Evolutionary conservation across 2,888 invertebrate genomes (phyloP).

Genomic region (Euplexia lucipara): DNA sequence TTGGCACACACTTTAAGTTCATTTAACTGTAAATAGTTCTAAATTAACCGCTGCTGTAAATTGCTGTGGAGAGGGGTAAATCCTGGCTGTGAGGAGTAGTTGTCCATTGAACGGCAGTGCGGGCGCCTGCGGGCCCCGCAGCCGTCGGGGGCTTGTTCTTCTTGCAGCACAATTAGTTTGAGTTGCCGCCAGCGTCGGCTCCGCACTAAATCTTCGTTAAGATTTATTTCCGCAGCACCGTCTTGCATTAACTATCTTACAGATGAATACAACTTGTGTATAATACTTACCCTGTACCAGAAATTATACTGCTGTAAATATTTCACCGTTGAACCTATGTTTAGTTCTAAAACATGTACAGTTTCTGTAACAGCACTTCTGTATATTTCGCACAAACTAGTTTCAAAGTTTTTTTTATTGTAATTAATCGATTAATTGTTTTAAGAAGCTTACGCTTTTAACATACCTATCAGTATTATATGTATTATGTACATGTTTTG

Average conservation of each 20-base stretch:
- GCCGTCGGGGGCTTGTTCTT: slow-evolving; percentile 91
- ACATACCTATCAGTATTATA: slow-evolving; percentile 88
- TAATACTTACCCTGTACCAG: slow-evolving; percentile 86
- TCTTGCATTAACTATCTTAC: slow-evolving; percentile 90
- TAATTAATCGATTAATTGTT: slow-evolving; percentile 87
- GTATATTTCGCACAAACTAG: slow-evolving; percentile 91
- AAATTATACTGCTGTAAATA: slow-evolving; percentile 90
- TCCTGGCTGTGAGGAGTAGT: slow-evolving; percentile 91
- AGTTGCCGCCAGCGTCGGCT: slow-evolving; percentile 92
- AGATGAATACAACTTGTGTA: slow-evolving; percentile 89
- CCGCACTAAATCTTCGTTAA: slow-evolving; percentile 89
- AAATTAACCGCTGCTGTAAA: slow-evolving; percentile 90
- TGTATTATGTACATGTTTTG: slow-evolving; percentile 90
- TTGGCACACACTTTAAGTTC: slow-evolving; percentile 89
- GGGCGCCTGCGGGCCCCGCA: slow-evolving; percentile 63
- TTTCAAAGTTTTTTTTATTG: slow-evolving; percentile 89
- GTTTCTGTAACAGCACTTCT: slow-evolving; percentile 91
- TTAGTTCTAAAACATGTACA: slow-evolving; percentile 92
- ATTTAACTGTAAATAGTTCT: slow-evolving; percentile 90
- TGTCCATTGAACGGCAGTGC: slow-evolving; percentile 85
- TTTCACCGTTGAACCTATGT: slow-evolving; percentile 90
- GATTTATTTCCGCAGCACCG: slow-evolving; percentile 91
- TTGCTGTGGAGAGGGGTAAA: slow-evolving; percentile 88
- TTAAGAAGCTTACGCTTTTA: slow-evolving; percentile 91
- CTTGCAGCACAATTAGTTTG: slow-evolving; percentile 94